Evolutionary conservation across 1,140 invertebrate species (phyloP), one percentile per base, ranked within the genome.

Genomic region (Drosophila pruinosa): DNA sequence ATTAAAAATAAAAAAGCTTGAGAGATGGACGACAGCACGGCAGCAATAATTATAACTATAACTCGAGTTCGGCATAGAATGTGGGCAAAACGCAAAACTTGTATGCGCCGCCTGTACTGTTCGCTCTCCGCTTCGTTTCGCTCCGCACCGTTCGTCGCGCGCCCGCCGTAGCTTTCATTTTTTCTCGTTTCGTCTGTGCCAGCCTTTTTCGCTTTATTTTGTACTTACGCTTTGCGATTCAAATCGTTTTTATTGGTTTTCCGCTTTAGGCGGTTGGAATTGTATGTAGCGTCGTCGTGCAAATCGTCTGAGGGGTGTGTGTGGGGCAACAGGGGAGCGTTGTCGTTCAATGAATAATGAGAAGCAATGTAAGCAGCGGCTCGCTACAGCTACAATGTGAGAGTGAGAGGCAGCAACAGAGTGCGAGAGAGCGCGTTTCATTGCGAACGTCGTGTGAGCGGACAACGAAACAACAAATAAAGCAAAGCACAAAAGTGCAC

Each of bases 221-320:
- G 82, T 89, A 88, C 82, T 88, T 88, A 89, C 83, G 83, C 78
- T 88, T 88, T 88, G 82, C 83, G 83, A 89, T 88, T 88, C 82
- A 88, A 88, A 89, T 86, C 81, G 81, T 86, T 86, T 88, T 88
- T 88, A 89, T 88, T 88, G 82, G 82, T 88, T 88, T 88, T 88
- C 83, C 82, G 78, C 82, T 88, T 89, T 81, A 81, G 78, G 82
- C 83, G 72, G 76, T 73, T 76, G 80, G 71, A 81, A 78, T 82
- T 77, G 78, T 78, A 81, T 64, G 78, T 78, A 81, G 74, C 74
- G 74, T 82, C 72, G 78, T 78, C 80, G 80, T 83, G 80, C 80
- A 78, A 82, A 83, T 70, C 78, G 78, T 77, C 39, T 58, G 59
- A 54, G 59, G 45, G 36, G 56, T 59, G 47, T 61, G 45, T 50